These are phyloP conservation scores for Capromys pilorides DNA, from an alignment of 2,797 vertebrate species.

Conservation along the genomic window DNA sequence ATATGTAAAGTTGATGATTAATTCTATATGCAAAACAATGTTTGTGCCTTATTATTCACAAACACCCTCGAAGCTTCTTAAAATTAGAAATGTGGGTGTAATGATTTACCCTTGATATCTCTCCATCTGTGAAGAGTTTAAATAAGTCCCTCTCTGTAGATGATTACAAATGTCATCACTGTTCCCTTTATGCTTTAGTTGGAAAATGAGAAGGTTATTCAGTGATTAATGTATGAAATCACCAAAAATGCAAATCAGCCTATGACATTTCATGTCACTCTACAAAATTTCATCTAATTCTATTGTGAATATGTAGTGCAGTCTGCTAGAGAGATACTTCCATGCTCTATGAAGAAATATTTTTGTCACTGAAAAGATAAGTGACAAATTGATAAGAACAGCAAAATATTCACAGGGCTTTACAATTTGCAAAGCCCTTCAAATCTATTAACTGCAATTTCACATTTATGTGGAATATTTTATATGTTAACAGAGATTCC, in stretches of 20 bases:
- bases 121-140: conserved; percentile 50
- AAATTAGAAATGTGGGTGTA: conserved; percentile 57
- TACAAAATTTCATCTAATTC: conserved; percentile 56
- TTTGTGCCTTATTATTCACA: conserved; percentile 44
- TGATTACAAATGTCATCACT: conserved; percentile 62
- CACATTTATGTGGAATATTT: not conserved
- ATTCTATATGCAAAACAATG: conserved; percentile 12
- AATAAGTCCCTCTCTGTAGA: conserved; percentile 52
- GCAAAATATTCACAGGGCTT: not conserved
- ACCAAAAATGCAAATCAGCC: conserved; percentile 65
- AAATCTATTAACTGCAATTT: not conserved
- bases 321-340: not conserved
- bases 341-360: conserved; percentile 13
- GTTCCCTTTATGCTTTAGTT: conserved; percentile 60
- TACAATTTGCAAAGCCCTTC: not conserved
- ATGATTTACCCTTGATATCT: conserved; percentile 60
- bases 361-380: not conserved
- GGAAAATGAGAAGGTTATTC: conserved; percentile 68
- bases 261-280: conserved; percentile 47
- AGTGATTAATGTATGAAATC: conserved; percentile 69
- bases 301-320: not conserved
- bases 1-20: too few species aligned
- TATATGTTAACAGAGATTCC: not conserved
- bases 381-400: not conserved
- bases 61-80: conserved; percentile 38